Conservation (phyloP, 2,797 vertebrate genomes). For the Vireo griseus region DNA sequence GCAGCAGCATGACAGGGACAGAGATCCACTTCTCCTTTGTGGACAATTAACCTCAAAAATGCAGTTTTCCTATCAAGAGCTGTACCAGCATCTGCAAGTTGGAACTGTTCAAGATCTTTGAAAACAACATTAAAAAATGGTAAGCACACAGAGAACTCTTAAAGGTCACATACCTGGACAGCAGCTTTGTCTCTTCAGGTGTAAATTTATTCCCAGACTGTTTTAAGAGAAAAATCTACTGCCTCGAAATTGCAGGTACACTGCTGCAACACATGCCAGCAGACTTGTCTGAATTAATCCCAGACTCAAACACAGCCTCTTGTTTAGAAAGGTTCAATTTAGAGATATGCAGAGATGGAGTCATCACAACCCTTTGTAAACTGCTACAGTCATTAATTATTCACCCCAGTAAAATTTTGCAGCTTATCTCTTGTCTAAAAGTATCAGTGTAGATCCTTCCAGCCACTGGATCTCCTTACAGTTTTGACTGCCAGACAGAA, state of each 20-base stretch:
- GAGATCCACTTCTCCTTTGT: not conserved
- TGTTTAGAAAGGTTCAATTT: not conserved
- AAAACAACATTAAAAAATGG: not conserved
- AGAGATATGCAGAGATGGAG: not conserved
- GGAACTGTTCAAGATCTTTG: not conserved
- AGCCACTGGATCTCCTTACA: conserved; percentile 6
- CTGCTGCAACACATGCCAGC: not conserved
- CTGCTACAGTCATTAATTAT: conserved; percentile 18
- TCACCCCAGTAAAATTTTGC: conserved; percentile 34
- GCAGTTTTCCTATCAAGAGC: not conserved
- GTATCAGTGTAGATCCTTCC: not conserved
- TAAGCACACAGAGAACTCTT: not conserved
- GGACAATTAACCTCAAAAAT: not conserved
- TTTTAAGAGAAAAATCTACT: not conserved
- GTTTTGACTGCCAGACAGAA: conserved; percentile 21
- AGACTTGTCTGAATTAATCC: not conserved
- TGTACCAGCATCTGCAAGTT: not conserved
- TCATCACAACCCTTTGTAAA: conserved; percentile 2
- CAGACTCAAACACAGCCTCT: not conserved
- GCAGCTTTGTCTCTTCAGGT: not conserved
- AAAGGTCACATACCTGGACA: not conserved
- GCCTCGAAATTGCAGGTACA: not conserved
- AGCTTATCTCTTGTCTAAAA: conserved; percentile 39
- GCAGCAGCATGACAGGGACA: not conserved
- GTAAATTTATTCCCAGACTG: not conserved